A percentile compares a stretch with the other conserved stretches of the same genome.
Evolutionary conservation across 2,888 invertebrate species (phyloP).

Genomic region (Ryuthela nishihirai): DNA sequence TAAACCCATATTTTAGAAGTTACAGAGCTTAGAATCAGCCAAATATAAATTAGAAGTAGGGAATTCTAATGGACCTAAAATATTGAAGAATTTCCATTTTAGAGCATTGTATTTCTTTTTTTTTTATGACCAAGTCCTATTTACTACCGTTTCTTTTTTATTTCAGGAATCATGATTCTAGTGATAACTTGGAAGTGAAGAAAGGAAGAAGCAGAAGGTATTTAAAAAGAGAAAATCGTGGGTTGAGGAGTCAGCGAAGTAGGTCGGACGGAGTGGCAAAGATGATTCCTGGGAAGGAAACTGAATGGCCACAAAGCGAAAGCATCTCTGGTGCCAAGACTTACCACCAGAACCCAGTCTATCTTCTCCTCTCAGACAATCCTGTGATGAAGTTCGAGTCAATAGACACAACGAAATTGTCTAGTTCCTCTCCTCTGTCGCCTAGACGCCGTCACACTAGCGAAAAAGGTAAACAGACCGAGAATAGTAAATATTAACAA

Average conservation of each 20-base stretch:
- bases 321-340: not conserved
- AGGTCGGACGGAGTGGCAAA: conserved; percentile 37
- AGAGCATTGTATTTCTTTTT: no score
- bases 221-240: conserved; percentile 27
- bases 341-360: conserved; percentile 12
- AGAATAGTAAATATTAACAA: no score
- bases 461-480: conserved; percentile 13
- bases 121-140: no score
- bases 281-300: conserved; percentile 26
- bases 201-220: conserved; percentile 18
- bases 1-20: no score
- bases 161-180: no score
- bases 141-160: no score
- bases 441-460: not conserved
- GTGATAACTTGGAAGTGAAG: conserved; percentile 44
- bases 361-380: conserved; percentile 11
- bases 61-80: no score
- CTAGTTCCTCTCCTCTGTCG: not conserved
- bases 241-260: conserved; percentile 34
- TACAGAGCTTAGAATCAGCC: no score
- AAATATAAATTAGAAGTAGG: no score
- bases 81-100: no score
- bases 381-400: not conserved
- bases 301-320: no score
- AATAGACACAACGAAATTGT: not conserved